Percentiles rank a stretch among this genome's conserved stretches.
These are phyloP conservation scores for Sebastes dallii DNA, from an alignment of 2,797 vertebrate genomes.

Conservation along the genomic window DNA sequence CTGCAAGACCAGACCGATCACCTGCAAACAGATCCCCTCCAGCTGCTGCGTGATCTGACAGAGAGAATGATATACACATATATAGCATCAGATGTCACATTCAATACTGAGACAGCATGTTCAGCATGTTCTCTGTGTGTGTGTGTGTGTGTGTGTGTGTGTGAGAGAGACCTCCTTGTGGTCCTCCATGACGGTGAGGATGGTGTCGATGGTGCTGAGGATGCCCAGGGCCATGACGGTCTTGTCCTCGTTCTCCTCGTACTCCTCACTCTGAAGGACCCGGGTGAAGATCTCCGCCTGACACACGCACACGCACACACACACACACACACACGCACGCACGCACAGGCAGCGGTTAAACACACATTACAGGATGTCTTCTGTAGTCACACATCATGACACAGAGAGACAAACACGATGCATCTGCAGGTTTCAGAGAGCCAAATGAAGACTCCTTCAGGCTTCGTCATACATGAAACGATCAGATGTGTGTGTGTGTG, in stretches of 20 bases:
- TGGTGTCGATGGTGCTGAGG: constrained; percentile 96
- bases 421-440: neutral
- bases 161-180: constrained; percentile 92
- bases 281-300: constrained; percentile 97
- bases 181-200: constrained; percentile 95
- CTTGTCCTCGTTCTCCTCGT: constrained; percentile 97
- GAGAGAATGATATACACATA: neutral
- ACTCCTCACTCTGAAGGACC: constrained; percentile 96
- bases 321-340: no score
- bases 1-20: constrained; percentile 96
- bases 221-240: constrained; percentile 97
- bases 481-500: neutral
- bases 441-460: neutral
- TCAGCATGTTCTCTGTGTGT: neutral
- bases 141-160: neutral
- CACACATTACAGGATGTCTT: neutral
- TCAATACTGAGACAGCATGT: neutral
- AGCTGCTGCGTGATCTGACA: constrained; percentile 94
- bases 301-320: neutral
- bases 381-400: neutral
- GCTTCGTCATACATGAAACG: neutral
- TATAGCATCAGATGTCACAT: neutral
- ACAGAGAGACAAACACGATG: neutral
- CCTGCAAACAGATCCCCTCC: constrained; percentile 96
- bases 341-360: neutral